A percentile compares a stretch with the other conserved stretches of the same genome.
phyloP scores from a whole-genome alignment of 2,888 invertebrate genomes.

The Parnassius apollo region DNA sequence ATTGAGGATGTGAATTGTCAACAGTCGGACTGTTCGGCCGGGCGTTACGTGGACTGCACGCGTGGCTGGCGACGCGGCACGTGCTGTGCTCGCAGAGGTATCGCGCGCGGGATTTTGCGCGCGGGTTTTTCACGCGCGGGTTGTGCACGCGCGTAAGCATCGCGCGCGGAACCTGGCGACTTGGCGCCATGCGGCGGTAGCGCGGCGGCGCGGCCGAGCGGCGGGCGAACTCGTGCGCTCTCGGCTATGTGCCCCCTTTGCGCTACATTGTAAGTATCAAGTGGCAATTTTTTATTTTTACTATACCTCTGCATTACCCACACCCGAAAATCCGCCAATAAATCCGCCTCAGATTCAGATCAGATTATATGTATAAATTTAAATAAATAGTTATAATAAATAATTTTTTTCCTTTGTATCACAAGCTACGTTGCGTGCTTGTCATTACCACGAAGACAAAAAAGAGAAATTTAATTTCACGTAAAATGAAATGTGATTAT shows the following conservation, averaged over 20 bases:
- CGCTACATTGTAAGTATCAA: constrained; percentile 74
- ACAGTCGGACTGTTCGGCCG: constrained; percentile 73
- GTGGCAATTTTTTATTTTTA: too few relatives aligned
- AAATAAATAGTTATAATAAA: too few relatives aligned
- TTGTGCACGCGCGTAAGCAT: constrained; percentile 40
- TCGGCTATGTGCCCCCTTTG: constrained; percentile 80
- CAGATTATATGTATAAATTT: too few relatives aligned
- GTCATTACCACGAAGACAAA: too few relatives aligned
- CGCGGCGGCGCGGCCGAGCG: constrained; percentile 72
- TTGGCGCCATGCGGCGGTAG: constrained; percentile 55
- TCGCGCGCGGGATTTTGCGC: constrained; percentile 39
- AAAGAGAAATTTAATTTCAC: too few relatives aligned
- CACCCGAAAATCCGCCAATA: too few relatives aligned
- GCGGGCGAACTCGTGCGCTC: constrained; percentile 73
- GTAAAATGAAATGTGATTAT: too few relatives aligned
- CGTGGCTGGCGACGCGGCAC: constrained; percentile 32
- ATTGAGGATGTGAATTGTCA: constrained; percentile 57
- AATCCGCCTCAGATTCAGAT: too few relatives aligned
- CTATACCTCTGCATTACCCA: too few relatives aligned
- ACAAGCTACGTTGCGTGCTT: too few relatives aligned
- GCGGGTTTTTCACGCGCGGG: constrained; percentile 37
- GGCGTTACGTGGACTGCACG: constrained; percentile 65
- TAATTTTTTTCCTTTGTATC: too few relatives aligned
- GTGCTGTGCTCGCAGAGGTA: constrained; percentile 34
- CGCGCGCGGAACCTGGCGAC: constrained; percentile 46